Base-by-base conservation (phyloP, 1,140 invertebrate species). In the Steinernema khuongi region DNA sequence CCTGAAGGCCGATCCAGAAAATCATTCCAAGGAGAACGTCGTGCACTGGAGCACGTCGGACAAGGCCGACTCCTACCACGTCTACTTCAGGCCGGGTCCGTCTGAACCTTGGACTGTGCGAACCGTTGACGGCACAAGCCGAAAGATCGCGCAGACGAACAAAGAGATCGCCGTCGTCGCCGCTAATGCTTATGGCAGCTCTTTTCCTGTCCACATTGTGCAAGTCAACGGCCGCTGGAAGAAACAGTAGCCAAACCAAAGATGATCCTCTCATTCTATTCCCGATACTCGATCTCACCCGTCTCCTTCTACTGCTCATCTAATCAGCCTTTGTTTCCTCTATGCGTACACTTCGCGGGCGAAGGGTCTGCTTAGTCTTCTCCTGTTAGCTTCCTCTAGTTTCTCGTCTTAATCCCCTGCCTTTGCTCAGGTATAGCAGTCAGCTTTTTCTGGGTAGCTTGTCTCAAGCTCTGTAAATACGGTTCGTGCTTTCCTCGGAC, bases 391-490 rank as follows among this genome's bases (percentile, higher is more conserved):
- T 41, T n/a, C 36, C n/a, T 11, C 36, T 41, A 41, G 36, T 41
- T 41, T 41, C 36, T 7, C 36, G 7, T 41, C 7, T 41, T 41
- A 11, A 7, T n/a, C 7, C 36, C 36, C n/a, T 11, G n/a, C 36
- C 7, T 41, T n/a, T 41, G 7, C 36, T 41, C 36, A 41, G 36
- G 36, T 7, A 11, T 11, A 11, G 7, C 36, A 41, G n/a, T 11
- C 7, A 41, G 36, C 36, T n/a, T 41, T 41, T 41, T 41, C 36
- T 41, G n/a, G n/a, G n/a, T n/a, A n/a, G n/a, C n/a, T n/a, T n/a
- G n/a, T n/a, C n/a, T n/a, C n/a, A n/a, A n/a, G n/a, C n/a, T 41
- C 36, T 41, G 36, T 41, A 41, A 60, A 60, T 60, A 60, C 50
- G 50, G 50, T 60, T 60, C 14, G 26, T 11, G 7, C n/a, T 60